Percentiles rank a stretch among this genome's conserved stretches.
Evolutionary conservation across 2,888 invertebrate species (phyloP).

Genomic region (Callimorpha dominula): DNA sequence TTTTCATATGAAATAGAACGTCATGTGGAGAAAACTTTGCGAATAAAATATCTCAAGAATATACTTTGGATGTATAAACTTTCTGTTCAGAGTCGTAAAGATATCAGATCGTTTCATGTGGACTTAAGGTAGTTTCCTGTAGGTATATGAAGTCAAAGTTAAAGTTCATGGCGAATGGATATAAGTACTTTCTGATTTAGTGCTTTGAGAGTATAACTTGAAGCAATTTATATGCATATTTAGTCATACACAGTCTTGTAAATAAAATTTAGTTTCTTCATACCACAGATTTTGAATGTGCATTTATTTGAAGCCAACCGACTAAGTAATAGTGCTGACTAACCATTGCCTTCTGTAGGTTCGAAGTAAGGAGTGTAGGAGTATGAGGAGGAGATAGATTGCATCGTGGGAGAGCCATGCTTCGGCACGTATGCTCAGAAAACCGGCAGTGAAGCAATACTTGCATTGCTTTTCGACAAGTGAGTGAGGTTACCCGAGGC

Average conservation of each 20-base stretch:
- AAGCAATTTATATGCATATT: not conserved
- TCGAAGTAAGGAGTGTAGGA: no score
- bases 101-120: slow-evolving; percentile 2
- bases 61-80: not conserved
- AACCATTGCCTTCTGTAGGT: no score
- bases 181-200: not conserved
- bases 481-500: no score
- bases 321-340: no score
- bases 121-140: not conserved
- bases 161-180: not conserved
- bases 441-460: no score
- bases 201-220: not conserved
- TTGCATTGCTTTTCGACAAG: no score
- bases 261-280: no score
- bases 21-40: not conserved
- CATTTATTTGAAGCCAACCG: no score
- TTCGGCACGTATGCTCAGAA: no score
- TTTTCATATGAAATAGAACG: not conserved
- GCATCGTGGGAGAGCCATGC: no score
- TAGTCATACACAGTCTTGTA: not conserved
- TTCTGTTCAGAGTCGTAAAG: slow-evolving; percentile 2
- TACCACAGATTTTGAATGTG: no score
- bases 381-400: no score
- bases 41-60: not conserved
- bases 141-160: not conserved